phyloP scores from a whole-genome alignment of 1,140 invertebrate genomes.

The Spodoptera frugiperda region DNA sequence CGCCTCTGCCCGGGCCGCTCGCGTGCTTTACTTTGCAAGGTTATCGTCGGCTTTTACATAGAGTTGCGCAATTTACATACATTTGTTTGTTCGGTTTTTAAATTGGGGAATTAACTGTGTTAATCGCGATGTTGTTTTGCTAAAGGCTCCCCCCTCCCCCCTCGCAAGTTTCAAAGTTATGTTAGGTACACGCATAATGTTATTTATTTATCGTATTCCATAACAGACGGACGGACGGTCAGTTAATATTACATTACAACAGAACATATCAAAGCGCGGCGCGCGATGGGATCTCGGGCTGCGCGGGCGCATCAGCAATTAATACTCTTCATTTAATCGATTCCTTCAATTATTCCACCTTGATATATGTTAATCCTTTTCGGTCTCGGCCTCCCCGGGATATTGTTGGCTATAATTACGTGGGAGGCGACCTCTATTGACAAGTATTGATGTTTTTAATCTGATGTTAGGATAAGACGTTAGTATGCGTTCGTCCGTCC shows the following conservation, averaged over 20 bases:
- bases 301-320: slow-evolving; percentile 82
- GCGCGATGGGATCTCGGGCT: slow-evolving; percentile 61
- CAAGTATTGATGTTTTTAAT: slow-evolving; percentile 86
- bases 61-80: slow-evolving; percentile 84
- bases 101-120: slow-evolving; percentile 83
- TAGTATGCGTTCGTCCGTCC: slow-evolving; percentile 78
- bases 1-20: slow-evolving; percentile 35
- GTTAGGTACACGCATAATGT: slow-evolving; percentile 40
- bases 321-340: slow-evolving; percentile 84
- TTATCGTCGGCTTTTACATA: slow-evolving; percentile 82
- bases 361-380: slow-evolving; percentile 83
- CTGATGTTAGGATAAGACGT: slow-evolving; percentile 84
- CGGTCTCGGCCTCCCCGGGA: slow-evolving; percentile 74
- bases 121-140: slow-evolving; percentile 76
- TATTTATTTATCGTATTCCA: slow-evolving; percentile 47
- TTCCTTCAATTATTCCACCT: slow-evolving; percentile 83
- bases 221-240: slow-evolving; percentile 53
- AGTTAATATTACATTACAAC: slow-evolving; percentile 58
- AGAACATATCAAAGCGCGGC: slow-evolving; percentile 59
- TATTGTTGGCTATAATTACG: slow-evolving; percentile 84
- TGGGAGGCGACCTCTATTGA: slow-evolving; percentile 83
- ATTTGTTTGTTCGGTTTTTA: slow-evolving; percentile 85
- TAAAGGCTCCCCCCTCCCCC: slow-evolving; percentile 50
- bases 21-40: slow-evolving; percentile 54
- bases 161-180: slow-evolving; percentile 49